Evolutionary conservation across 2,797 vertebrate species (phyloP), one percentile per base, ranked within the genome.

Genomic region (Pogoniulus pusillus): DNA sequence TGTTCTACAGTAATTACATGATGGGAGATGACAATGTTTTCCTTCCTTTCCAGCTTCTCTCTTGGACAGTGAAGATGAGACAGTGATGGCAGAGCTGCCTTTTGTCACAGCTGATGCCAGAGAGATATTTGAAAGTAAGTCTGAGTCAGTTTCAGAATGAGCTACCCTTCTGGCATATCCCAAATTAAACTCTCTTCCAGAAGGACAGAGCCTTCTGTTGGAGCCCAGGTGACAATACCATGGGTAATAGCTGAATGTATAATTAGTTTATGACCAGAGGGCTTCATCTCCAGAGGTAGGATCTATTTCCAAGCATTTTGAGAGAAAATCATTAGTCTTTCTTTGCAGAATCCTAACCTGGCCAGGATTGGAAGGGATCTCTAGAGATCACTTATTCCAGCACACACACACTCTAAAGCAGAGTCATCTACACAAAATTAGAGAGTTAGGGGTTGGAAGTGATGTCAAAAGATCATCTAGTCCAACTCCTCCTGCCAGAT

Each of bases 121-220:
- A 58, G 75, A 93, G 54, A 22, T 83, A 27, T 84, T 92, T 94
- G 64, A 70, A 93, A 89, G 43, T 63, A 72, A 88, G 41, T 87
- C 69, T n/a, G 4, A 4, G 58, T 66, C 13, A 80, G 53, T 77
- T 91, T 82, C 54, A 55, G 23, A 35, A 18, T 37, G 15, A 59
- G 23, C 4, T 6, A 12, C 32, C 27, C 10, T 0, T 2, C 32
- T 66, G 32, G 34, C 22, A 27, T 37, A 59, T 16, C 18, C 30
- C 24, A 85, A 60, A 59, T 77, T 88, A 93, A 85, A 85, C 29
- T 41, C 20, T 77, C 17, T 89, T 74, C 43, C 58, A 82, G 29
- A 88, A 79, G 63, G 75, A 19, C 11, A 72, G 90, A 88, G 68
- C 58, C 20, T 60, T 93, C 45, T 51, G 5, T 82, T 69, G 37